Evolutionary conservation across 1,140 invertebrate species (phyloP).

Genomic region (Megathymus violae): DNA sequence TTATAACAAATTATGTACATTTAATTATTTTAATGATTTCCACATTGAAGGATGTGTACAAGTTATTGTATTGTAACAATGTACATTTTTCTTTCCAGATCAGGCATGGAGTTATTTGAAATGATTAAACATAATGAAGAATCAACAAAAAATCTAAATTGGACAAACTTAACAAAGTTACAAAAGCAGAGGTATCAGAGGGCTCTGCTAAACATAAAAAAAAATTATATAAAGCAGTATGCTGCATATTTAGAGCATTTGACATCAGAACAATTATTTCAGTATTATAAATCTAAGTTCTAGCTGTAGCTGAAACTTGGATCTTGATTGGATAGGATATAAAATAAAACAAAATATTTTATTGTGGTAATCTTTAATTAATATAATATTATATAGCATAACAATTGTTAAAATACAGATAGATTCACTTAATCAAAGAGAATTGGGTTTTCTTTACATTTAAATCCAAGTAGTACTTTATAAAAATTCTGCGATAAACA

Average conservation of each 20-base stretch:
- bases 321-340: not conserved
- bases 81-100: slow-evolving; percentile 47
- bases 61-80: no score
- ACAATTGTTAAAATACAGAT: slow-evolving; percentile 10
- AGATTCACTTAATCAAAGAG: not conserved
- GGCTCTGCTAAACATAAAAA: slow-evolving; percentile 56
- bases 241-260: slow-evolving; percentile 60
- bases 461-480: not conserved
- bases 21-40: no score
- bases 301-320: not conserved
- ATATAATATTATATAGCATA: slow-evolving; percentile 4
- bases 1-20: no score
- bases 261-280: slow-evolving; percentile 50
- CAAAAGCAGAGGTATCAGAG: slow-evolving; percentile 49
- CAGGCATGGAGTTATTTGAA: slow-evolving; percentile 49
- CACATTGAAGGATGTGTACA: no score
- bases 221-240: slow-evolving; percentile 55
- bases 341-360: not conserved
- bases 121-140: slow-evolving; percentile 43
- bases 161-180: slow-evolving; percentile 41
- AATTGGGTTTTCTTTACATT: not conserved
- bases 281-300: slow-evolving; percentile 46
- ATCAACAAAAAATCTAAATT: slow-evolving; percentile 32
- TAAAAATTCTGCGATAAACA: no score
- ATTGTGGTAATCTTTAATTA: not conserved